phyloP scores from a whole-genome alignment of 1,140 invertebrate species.

The Caenorhabditis inopinata region DNA sequence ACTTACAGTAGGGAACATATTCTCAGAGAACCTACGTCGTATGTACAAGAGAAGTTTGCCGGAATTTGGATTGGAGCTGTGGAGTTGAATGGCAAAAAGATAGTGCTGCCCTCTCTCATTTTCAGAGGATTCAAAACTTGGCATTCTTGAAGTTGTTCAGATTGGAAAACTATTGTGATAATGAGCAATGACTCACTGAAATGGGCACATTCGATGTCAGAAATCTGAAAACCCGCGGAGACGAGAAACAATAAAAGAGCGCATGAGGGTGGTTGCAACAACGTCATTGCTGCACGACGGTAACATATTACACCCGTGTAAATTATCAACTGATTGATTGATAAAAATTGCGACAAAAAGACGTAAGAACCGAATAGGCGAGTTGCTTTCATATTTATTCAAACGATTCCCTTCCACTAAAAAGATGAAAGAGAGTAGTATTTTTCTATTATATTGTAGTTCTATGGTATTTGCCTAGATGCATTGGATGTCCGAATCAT shows the following conservation, averaged over 20 bases:
- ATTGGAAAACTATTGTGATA: background rate
- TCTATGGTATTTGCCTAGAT: slow-evolving; percentile 1
- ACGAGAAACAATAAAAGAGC: background rate
- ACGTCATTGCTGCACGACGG: background rate
- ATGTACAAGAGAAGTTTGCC: background rate
- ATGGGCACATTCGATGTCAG: background rate
- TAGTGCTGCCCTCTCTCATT: background rate
- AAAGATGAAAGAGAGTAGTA: too few species aligned
- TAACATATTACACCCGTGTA: slow-evolving; percentile 14
- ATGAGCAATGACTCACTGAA: background rate
- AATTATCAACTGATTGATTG: slow-evolving; percentile 22
- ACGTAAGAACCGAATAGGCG: too few species aligned
- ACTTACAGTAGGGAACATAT: background rate
- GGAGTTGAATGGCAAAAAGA: background rate
- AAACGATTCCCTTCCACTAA: too few species aligned
- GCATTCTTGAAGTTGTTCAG: background rate
- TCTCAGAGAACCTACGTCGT: background rate
- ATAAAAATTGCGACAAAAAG: background rate
- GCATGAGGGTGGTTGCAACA: background rate
- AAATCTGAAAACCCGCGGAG: background rate
- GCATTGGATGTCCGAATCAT: background rate
- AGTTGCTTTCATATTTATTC: too few species aligned
- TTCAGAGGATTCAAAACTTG: background rate
- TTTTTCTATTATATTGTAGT: too few species aligned
- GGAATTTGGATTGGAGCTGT: background rate